Conservation (phyloP, 2,888 invertebrate species). For the Plebejus melissa region DNA sequence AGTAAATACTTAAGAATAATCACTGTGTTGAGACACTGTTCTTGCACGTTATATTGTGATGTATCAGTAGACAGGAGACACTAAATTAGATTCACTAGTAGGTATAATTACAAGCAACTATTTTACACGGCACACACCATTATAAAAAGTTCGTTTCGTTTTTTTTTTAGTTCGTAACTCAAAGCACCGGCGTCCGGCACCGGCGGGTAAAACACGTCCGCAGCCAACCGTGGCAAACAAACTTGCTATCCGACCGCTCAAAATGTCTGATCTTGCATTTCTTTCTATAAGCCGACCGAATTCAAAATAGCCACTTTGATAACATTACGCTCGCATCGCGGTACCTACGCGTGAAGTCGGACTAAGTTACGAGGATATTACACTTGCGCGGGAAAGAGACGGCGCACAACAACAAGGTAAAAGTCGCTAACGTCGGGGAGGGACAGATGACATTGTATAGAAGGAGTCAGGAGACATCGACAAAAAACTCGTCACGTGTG, state of each 20-base stretch:
- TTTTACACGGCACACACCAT: conserved; percentile 55
- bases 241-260: conserved; percentile 52
- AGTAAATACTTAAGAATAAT: conserved; percentile 38
- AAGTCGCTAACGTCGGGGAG: conserved; percentile 28
- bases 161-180: conserved; percentile 60
- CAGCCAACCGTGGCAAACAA: conserved; percentile 62
- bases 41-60: conserved; percentile 31
- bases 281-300: conserved; percentile 53
- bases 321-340: conserved; percentile 37
- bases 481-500: conserved; percentile 50
- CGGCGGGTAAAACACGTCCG: conserved; percentile 55
- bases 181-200: conserved; percentile 50
- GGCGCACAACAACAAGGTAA: conserved; percentile 29
- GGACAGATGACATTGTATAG: conserved; percentile 33
- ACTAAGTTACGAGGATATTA: conserved; percentile 49
- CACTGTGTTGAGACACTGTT: conserved; percentile 47
- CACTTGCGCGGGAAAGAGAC: conserved; percentile 47
- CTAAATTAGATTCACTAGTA: conserved; percentile 36
- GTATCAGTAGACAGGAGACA: conserved; percentile 42
- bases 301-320: conserved; percentile 43
- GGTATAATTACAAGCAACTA: conserved; percentile 51
- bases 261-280: conserved; percentile 50
- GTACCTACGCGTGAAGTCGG: conserved; percentile 44
- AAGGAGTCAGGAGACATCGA: conserved; percentile 36
- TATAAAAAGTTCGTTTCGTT: conserved; percentile 55